Percentiles rank a stretch among this genome's conserved stretches.
These are phyloP conservation scores for Agriopis leucophaearia DNA, from an alignment of 2,888 invertebrate species.

Conservation along the genomic window DNA sequence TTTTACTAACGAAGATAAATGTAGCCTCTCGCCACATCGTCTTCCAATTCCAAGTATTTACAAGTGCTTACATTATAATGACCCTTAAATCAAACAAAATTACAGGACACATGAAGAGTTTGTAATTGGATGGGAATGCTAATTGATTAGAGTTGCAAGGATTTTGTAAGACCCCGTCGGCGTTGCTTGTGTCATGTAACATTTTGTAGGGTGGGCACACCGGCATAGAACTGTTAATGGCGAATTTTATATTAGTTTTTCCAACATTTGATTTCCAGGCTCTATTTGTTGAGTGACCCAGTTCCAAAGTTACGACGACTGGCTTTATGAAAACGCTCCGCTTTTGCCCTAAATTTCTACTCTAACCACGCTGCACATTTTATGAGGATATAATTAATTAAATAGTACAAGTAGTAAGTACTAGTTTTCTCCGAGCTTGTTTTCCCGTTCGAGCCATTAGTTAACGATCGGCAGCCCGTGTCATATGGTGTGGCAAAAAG, in stretches of 20 bases:
- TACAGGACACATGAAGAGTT: not conserved
- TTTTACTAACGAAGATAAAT: slow-evolving; percentile 21
- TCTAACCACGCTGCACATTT: slow-evolving; percentile 18
- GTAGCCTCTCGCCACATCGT: not conserved
- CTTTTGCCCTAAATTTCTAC: slow-evolving; percentile 17
- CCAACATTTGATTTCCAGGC: slow-evolving; percentile 11
- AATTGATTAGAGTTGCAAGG: not conserved
- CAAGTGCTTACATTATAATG: not conserved
- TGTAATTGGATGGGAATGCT: too few species aligned
- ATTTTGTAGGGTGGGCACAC: not conserved
- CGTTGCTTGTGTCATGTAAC: not conserved
- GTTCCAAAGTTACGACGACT: slow-evolving; percentile 14
- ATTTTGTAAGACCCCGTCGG: slow-evolving; percentile 16
- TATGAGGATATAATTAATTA: slow-evolving; percentile 17
- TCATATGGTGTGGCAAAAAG: slow-evolving; percentile 39
- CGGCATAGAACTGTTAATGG: slow-evolving; percentile 8
- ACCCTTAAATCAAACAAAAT: not conserved
- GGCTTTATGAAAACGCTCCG: slow-evolving; percentile 14
- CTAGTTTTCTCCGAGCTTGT: slow-evolving; percentile 25
- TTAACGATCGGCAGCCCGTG: slow-evolving; percentile 30
- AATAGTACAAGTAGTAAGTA: slow-evolving; percentile 1
- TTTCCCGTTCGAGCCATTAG: slow-evolving; percentile 25
- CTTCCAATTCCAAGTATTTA: not conserved
- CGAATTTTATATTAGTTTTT: slow-evolving; percentile 5
- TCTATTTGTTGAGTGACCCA: slow-evolving; percentile 26